These are phyloP conservation scores for Nanorana parkeri DNA, from an alignment of 2,113 vertebrate species.

Conservation along the genomic window DNA sequence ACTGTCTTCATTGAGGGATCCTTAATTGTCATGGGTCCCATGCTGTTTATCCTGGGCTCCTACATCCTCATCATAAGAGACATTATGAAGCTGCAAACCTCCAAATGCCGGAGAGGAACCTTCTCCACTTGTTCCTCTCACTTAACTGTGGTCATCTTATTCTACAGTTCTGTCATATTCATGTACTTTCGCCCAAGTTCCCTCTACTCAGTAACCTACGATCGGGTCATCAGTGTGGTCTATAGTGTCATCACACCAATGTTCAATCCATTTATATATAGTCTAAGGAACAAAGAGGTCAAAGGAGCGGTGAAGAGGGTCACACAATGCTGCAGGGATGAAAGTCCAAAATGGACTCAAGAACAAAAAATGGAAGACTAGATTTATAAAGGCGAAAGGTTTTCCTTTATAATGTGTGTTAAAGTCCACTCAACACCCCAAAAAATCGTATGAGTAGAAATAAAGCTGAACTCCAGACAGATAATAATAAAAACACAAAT, in stretches of 20 bases:
- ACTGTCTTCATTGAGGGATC: constrained; percentile 1
- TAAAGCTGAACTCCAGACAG: too few relatives aligned
- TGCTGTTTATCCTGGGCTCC: constrained; percentile 31
- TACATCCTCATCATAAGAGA: constrained; percentile 30
- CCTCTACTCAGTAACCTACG: background rate
- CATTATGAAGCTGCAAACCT: background rate
- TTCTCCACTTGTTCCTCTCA: constrained; percentile 49
- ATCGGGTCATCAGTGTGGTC: constrained; percentile 5
- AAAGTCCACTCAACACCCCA: too few relatives aligned
- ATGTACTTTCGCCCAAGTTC: constrained; percentile 39
- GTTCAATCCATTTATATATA: constrained; percentile 45
- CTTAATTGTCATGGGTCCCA: constrained; percentile 10
- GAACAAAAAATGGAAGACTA: background rate
- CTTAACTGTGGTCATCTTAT: constrained; percentile 26
- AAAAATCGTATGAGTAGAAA: too few relatives aligned
- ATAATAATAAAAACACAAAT: too few relatives aligned
- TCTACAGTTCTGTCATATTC: constrained; percentile 34
- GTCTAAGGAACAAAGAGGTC: constrained; percentile 25
- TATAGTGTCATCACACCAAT: constrained; percentile 38
- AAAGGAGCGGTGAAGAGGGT: constrained; percentile 22
- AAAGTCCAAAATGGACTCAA: background rate
- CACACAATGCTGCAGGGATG: background rate
- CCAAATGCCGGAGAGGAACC: background rate
- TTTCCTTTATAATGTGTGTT: background rate
- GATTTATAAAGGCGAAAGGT: background rate